Evolutionary conservation across 2,888 invertebrate genomes (phyloP), one percentile per base, ranked within the genome.

Genomic region (Invenusta paracnida): DNA sequence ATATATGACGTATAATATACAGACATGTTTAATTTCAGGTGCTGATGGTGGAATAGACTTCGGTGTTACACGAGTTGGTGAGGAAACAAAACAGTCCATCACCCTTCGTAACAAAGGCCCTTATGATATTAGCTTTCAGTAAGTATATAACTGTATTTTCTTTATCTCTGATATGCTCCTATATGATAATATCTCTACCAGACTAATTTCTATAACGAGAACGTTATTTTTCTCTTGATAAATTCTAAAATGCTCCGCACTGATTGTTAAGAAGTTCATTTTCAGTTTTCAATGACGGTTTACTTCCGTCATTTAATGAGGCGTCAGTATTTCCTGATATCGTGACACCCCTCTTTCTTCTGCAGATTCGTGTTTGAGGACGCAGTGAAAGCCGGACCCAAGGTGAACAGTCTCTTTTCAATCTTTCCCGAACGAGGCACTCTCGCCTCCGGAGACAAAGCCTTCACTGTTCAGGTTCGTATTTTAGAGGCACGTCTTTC

Each of bases 31-130:
- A n/a, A n/a, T n/a, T n/a, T n/a, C n/a, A 86, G 87, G 91, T n/a
- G 90, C 90, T 81, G 91, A 92, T 88, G 91, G 91, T 82, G 91
- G 91, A n/a, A 89, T 92, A 73, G 92, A 92, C 88, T 92, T 92
- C 89, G 91, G 91, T 5, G 89, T 89, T 17, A 89, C 91, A 30
- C 89, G 90, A 84, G 91, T 91, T 29, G 89, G 88, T 67, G 91
- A 91, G 83, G 91, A 92, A 86, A 88, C 89, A 30, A 91, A 91
- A 88, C 90, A 91, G 87, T 88, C 88, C 13, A 90, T 90, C 86
- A 89, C 90, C 0, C 88, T 92, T 87, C 92, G 91, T 87, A 92
- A 92, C 89, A 92, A 91, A 88, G 92, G 92, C 30, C 91, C 91
- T 90, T 92, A 91, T 88, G 91, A 92, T 86, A 91, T 92, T 86